Evolutionary conservation across 2,888 invertebrate species (phyloP), one percentile per base, ranked within the genome.

Genomic region (Dynastes hyllus): DNA sequence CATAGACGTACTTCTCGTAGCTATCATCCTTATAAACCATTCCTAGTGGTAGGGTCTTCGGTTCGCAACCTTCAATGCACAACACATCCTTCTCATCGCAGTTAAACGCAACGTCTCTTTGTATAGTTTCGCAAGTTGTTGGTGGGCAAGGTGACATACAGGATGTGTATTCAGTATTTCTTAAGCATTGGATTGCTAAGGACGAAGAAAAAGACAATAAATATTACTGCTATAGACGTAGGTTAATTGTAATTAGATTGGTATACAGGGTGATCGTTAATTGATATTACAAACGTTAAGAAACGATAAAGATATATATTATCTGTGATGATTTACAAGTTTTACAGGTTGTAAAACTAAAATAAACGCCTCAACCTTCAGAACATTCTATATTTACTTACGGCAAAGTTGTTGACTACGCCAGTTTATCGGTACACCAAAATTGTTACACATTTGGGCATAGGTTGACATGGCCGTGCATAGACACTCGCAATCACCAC

Each of bases 371-470:
- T 22, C 22, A 22, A 22, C 22, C 22, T 53, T 53, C 29, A 32
- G n/a, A 3, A 9, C n/a, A 53, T n/a, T 53, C 51, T 11, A 53
- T 11, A 16, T 53, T n/a, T 29, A 45, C 73, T 73, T 58, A 73
- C 61, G 73, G 27, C 73, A 73, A 22, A 37, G 16, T 6, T 73
- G 8, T 22, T 61, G 73, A 1, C 58, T 37, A 32, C 73, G 40
- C 73, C 73, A 73, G 9, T 73, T 27, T 27, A 73, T 45, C 40
- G 61, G 29, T n/a, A 61, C 11, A 13, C 73, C 73, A 11, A 16
- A 73, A 11, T 73, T 61, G 32, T 73, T 73, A 27, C 73, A 73
- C 22, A 40, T 45, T 27, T 73, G 73, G n/a, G 61, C 73, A 9
- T 73, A 73, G 3, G 27, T 55, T 6, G 58, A 22, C 3, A 73